A percentile compares a stretch with the other conserved stretches of the same genome.
Conservation (phyloP, 2,797 vertebrate genomes). For the Gobionotothen gibberifrons region DNA sequence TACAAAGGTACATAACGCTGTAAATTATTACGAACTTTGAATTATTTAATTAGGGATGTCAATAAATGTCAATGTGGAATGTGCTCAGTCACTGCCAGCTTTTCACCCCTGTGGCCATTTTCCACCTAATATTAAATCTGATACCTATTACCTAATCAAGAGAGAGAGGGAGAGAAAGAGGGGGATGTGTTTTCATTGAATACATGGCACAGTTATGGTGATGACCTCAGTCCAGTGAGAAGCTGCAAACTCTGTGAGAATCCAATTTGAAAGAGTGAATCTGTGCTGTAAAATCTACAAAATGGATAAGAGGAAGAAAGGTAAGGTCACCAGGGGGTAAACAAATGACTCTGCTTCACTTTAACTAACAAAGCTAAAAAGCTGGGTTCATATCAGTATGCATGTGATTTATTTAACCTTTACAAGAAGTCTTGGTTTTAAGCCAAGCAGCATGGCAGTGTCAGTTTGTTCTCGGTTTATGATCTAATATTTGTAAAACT, state of each 20-base stretch:
- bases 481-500: neutral
- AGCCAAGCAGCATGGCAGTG: neutral
- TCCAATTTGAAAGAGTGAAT: conserved; percentile 1
- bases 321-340: conserved; percentile 40
- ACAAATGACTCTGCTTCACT: neutral
- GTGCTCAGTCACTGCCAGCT: conserved; percentile 33
- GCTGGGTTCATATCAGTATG: neutral
- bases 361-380: neutral
- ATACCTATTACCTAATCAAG: conserved; percentile 49
- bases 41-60: conserved; percentile 30
- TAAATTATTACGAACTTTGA: conserved; percentile 16
- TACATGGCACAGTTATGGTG: neutral
- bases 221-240: conserved; percentile 13
- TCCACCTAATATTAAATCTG: conserved; percentile 72
- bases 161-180: conserved; percentile 29
- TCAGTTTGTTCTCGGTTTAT: neutral
- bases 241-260: conserved; percentile 2
- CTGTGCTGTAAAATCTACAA: conserved; percentile 21
- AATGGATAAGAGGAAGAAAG: conserved; percentile 73
- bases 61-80: conserved; percentile 52
- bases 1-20: neutral
- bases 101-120: conserved; percentile 72
- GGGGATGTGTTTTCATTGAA: conserved; percentile 19
- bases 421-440: neutral
- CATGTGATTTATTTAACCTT: neutral